phyloP scores from a whole-genome alignment of 2,113 vertebrate genomes.

The Hippocampus mohnikei region DNA sequence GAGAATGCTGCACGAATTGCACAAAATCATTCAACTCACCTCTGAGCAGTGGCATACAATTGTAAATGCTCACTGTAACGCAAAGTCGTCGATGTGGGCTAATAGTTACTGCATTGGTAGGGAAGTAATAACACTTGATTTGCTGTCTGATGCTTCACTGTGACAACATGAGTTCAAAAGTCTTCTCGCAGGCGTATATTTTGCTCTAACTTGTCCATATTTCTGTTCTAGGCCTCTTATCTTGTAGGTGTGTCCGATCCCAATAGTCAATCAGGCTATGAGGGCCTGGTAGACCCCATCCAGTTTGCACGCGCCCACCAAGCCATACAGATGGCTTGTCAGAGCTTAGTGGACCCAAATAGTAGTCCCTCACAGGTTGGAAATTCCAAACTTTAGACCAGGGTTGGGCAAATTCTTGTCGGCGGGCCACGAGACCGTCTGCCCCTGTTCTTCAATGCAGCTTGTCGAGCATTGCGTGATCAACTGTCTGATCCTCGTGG shows the following conservation, averaged over 20 bases:
- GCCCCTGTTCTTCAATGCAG: neutral
- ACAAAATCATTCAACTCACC: no score
- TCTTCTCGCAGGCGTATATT: no score
- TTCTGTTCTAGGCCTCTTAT: constrained; percentile 84
- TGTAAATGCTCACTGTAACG: no score
- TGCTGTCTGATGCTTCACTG: neutral
- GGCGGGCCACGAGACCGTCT: neutral
- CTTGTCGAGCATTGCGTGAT: neutral
- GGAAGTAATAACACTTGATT: neutral
- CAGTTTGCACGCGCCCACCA: constrained; percentile 96
- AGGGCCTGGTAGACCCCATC: constrained; percentile 95
- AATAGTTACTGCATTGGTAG: no score
- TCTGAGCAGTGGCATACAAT: no score
- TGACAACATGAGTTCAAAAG: neutral
- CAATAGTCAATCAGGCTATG: constrained; percentile 95
- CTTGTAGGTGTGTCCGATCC: constrained; percentile 96
- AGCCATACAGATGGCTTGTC: constrained; percentile 98
- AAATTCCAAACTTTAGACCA: neutral
- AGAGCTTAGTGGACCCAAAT: constrained; percentile 92
- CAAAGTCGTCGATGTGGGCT: no score
- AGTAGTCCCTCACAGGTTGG: constrained; percentile 96
- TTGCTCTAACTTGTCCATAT: neutral
- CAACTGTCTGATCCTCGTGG: neutral
- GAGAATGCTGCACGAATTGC: no score
- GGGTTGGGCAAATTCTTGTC: neutral